A percentile compares a stretch with the other conserved stretches of the same genome.
Conservation (phyloP, 2,113 vertebrate species). For the Phaethon lepturus region DNA sequence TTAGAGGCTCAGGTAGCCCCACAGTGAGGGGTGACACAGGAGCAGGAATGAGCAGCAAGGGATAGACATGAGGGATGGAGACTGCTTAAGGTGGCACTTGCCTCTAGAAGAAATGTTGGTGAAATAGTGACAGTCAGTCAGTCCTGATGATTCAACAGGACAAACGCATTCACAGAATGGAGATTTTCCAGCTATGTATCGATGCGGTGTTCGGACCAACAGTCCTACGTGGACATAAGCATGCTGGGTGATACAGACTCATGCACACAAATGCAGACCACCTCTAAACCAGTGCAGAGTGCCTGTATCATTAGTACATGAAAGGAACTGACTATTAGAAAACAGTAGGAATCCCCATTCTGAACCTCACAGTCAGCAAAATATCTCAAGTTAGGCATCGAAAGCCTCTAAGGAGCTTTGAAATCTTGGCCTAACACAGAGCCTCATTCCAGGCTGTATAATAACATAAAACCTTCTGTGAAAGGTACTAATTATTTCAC, state of each 20-base stretch:
- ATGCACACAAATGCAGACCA: neutral
- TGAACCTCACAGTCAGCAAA: neutral
- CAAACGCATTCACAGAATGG: neutral
- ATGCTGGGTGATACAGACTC: neutral
- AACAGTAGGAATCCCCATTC: constrained; percentile 1
- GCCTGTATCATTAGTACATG: neutral
- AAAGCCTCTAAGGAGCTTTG: constrained; percentile 54
- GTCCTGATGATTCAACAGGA: neutral
- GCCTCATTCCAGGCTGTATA: constrained; percentile 28
- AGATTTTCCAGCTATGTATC: neutral
- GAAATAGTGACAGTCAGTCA: neutral
- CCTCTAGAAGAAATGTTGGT: neutral
- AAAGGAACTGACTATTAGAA: constrained; percentile 33
- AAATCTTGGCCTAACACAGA: constrained; percentile 42
- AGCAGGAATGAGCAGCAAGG: neutral
- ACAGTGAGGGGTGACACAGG: neutral
- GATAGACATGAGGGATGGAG: neutral
- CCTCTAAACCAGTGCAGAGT: neutral
- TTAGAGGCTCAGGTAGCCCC: neutral
- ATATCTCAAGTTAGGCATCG: neutral
- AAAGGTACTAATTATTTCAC: constrained; percentile 64
- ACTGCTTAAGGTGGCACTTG: neutral
- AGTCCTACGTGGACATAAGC: neutral
- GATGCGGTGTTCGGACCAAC: neutral
- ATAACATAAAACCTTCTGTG: constrained; percentile 54